phyloP scores from a whole-genome alignment of 2,113 vertebrate species.

The Anseranas semipalmata region DNA sequence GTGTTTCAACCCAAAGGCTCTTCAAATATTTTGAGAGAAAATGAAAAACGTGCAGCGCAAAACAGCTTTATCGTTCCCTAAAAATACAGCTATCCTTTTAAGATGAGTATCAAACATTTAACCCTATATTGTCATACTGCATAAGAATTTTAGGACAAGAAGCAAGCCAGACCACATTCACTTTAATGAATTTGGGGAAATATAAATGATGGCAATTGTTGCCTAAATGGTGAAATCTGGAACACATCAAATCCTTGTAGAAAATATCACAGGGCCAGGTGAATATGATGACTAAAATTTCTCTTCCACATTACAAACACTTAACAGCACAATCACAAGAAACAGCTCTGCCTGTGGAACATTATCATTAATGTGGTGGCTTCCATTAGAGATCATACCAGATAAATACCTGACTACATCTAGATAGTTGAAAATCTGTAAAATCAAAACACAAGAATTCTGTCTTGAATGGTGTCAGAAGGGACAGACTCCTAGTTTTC shows the following conservation, averaged over 20 bases:
- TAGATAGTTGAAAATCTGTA: not conserved
- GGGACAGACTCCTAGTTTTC: not conserved
- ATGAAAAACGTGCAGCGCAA: not conserved
- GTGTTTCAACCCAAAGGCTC: not conserved
- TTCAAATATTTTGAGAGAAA: not conserved
- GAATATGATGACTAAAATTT: not conserved
- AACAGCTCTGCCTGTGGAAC: not conserved
- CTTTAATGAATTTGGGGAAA: not conserved
- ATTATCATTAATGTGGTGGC: rapidly evolving
- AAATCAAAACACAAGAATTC: not conserved
- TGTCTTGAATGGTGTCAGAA: not conserved
- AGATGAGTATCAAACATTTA: not conserved
- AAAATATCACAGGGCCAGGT: not conserved
- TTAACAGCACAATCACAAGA: not conserved
- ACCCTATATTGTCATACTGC: not conserved
- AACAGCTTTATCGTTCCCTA: not conserved
- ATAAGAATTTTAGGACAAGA: not conserved
- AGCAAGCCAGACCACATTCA: not conserved
- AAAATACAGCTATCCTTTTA: not conserved
- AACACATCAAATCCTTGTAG: not conserved
- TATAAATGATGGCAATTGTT: not conserved
- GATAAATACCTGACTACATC: not conserved
- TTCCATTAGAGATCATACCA: not conserved
- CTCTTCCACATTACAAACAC: not conserved
- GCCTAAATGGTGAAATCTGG: not conserved